phyloP scores from a whole-genome alignment of 2,888 invertebrate genomes.

The Yponomeuta cagnagella region DNA sequence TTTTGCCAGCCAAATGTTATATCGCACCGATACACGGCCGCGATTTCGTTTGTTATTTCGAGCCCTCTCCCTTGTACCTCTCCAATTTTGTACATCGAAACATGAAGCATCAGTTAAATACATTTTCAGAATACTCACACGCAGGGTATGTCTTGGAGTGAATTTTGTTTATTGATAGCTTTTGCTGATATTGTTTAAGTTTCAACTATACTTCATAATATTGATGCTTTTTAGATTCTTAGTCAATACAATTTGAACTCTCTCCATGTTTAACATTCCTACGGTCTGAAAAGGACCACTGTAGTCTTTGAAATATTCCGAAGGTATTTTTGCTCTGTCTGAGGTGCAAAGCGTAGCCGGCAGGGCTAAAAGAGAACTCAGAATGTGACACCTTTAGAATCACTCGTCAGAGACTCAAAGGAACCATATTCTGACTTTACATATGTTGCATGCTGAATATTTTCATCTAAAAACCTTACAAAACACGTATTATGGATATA shows the following conservation, averaged over 20 bases:
- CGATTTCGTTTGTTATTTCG: conserved; percentile 72
- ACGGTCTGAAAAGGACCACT: conserved; percentile 20
- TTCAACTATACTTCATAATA: not conserved
- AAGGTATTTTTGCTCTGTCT: conserved; percentile 38
- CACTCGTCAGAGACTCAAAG: conserved; percentile 44
- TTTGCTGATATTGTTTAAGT: not conserved
- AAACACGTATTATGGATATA: conserved; percentile 29
- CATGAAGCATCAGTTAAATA: conserved; percentile 59
- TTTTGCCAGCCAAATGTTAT: conserved; percentile 64
- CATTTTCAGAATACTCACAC: conserved; percentile 37
- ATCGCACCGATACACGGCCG: conserved; percentile 62
- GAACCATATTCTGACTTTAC: conserved; percentile 31
- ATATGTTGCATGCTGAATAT: conserved; percentile 44
- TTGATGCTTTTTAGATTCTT: not conserved
- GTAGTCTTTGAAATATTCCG: conserved; percentile 29
- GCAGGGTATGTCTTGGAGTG: conserved; percentile 17
- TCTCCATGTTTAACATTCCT: conserved; percentile 10
- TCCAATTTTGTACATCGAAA: conserved; percentile 63
- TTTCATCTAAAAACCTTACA: no score
- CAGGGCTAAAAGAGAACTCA: conserved; percentile 37
- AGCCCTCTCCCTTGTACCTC: conserved; percentile 46
- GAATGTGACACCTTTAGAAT: conserved; percentile 44
- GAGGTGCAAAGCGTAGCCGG: conserved; percentile 33
- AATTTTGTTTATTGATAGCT: not conserved
- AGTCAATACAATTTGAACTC: not conserved